These are phyloP conservation scores for Ameiurus melas DNA, from an alignment of 2,113 vertebrate species.

Conservation along the genomic window DNA sequence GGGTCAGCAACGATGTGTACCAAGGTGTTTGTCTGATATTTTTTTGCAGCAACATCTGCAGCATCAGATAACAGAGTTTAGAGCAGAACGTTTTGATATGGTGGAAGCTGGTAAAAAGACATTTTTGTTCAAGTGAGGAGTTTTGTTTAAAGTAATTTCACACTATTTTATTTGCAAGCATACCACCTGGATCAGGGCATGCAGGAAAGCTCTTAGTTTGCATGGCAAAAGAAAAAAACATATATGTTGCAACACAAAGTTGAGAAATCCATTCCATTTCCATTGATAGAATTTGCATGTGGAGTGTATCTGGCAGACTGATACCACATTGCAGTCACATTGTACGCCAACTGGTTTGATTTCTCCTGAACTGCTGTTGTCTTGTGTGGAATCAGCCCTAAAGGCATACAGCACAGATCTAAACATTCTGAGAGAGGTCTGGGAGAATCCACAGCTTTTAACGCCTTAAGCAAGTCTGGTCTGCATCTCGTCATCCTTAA, in stretches of 20 bases:
- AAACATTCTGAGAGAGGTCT: conserved; percentile 4
- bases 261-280: neutral
- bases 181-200: conserved; percentile 7
- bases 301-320: neutral
- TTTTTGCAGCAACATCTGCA: neutral
- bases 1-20: neutral
- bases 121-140: neutral
- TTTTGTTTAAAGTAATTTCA: neutral
- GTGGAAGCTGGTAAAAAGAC: neutral
- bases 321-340: neutral
- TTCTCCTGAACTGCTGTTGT: neutral
- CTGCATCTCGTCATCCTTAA: conserved; percentile 9
- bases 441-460: neutral
- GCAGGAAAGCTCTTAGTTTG: neutral
- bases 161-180: conserved; percentile 6
- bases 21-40: conserved; percentile 2
- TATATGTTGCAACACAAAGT: neutral
- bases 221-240: neutral
- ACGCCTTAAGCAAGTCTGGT: neutral
- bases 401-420: neutral
- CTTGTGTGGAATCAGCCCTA: conserved; percentile 4
- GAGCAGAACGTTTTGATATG: conserved; percentile 1
- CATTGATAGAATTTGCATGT: neutral
- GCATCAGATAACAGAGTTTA: conserved; percentile 18
- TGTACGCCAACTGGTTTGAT: neutral